Base-by-base conservation (phyloP, 2,888 invertebrate genomes). In the Leucania comma region DNA sequence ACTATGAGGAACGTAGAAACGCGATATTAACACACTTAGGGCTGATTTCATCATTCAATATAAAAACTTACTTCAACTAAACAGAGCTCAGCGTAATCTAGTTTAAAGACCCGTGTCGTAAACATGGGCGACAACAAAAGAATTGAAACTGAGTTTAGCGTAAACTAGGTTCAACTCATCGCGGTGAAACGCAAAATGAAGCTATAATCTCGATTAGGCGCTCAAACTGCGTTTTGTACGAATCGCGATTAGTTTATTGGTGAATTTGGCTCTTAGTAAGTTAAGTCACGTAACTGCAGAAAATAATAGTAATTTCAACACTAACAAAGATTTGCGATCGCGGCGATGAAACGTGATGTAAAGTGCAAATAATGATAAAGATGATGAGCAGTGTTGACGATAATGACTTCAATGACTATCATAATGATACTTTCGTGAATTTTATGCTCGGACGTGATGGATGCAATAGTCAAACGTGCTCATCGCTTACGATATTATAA, bases 341-440 rank as follows among this genome's bases (percentile, higher is more conserved):
- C 84, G 80, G 80, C 78, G 78, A 82, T 87, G 87, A 85, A 88
- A 87, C 84, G 87, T 86, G 88, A 89, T 83, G 84, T 81, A 82
- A 79, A 86, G 81, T 83, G 83, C 84, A 84, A 85, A 87, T 86
- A 86, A 88, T 84, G 85, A 84, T 84, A 82, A 82, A 83, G 78
- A 76, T 84, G 82, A 86, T 87, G 86, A 84, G 75, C 75, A 59
- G 65, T 70, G 68, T 83, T 69, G 80, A 80, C 64, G 81, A 79
- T 85, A 80, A 82, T 83, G 75, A 86, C 83, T 83, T 71, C 72
- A 74, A 73, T 79, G 81, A 71, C 72, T 72, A 71, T 80, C 80
- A 85, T 82, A 80, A 83, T 83, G 81, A 84, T 80, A 77, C 75
- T 87, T 83, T 83, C 81, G 79, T 79, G 78, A 78, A 86, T 82